phyloP scores from a whole-genome alignment of 2,888 invertebrate species.

The Cantharis flavilabris region DNA sequence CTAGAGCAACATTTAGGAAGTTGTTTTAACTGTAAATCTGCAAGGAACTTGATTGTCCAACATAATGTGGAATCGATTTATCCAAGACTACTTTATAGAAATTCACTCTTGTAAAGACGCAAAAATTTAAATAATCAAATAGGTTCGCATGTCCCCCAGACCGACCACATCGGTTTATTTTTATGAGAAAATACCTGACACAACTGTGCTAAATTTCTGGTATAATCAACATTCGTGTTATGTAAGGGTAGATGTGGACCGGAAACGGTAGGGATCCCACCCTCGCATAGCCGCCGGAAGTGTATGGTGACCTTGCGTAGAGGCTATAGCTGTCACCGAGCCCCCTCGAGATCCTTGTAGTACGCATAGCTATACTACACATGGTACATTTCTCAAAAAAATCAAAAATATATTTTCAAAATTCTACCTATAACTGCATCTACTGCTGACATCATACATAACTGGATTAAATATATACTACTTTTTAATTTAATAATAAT shows the following conservation, averaged over 20 bases:
- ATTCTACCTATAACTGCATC: background rate
- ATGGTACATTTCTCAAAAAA: conserved; percentile 13
- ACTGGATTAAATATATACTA: too few species aligned
- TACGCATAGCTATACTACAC: conserved; percentile 24
- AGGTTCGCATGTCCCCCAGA: background rate
- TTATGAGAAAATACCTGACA: conserved; percentile 8
- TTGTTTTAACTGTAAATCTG: conserved; percentile 20
- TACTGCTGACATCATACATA: too few species aligned
- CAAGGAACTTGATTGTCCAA: conserved; percentile 13
- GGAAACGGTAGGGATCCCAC: conserved; percentile 53
- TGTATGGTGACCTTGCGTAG: conserved; percentile 43
- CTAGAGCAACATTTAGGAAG: conserved; percentile 9
- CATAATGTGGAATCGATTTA: conserved; percentile 4
- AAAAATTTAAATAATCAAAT: background rate
- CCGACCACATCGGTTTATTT: background rate
- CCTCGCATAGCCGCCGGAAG: conserved; percentile 53
- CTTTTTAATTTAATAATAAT: too few species aligned
- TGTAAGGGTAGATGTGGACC: conserved; percentile 43
- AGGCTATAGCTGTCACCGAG: conserved; percentile 45
- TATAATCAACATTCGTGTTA: conserved; percentile 9
- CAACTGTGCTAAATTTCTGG: conserved; percentile 19
- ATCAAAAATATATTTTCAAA: background rate
- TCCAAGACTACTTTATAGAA: background rate
- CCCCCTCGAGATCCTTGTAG: conserved; percentile 10
- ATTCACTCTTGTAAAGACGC: background rate